phyloP scores from a whole-genome alignment of 1,140 invertebrate genomes.

The Pentalonia nigronervosa region DNA sequence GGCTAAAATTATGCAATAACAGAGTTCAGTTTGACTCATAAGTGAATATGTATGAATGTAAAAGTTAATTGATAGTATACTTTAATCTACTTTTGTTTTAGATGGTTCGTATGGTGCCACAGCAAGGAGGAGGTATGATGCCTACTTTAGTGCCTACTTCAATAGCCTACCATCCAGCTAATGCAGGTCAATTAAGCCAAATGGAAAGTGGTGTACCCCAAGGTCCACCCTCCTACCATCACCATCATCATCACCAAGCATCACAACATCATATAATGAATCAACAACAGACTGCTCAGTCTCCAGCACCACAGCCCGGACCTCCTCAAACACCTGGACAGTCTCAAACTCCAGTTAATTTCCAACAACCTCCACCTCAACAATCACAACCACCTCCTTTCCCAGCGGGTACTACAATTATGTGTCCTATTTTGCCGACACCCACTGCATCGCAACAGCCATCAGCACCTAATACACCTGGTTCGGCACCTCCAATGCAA shows the following conservation, averaged over 20 bases:
- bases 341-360: conserved; percentile 67
- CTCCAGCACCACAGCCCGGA: conserved; percentile 66
- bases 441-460: conserved; percentile 64
- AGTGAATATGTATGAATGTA: not conserved
- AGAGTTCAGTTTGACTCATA: not conserved
- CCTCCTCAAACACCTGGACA: conserved; percentile 61
- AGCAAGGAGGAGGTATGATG: conserved; percentile 62
- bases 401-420: conserved; percentile 62
- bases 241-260: conserved; percentile 70
- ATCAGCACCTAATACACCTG: conserved; percentile 51
- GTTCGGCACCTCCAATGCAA: conserved; percentile 51
- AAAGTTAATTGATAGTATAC: not conserved
- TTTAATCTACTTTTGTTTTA: conserved; percentile 61
- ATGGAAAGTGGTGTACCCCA: conserved; percentile 64
- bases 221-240: conserved; percentile 67
- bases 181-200: conserved; percentile 70
- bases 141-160: conserved; percentile 62
- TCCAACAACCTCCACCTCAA: conserved; percentile 65
- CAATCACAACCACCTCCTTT: conserved; percentile 57
- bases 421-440: conserved; percentile 70
- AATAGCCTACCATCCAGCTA: conserved; percentile 66
- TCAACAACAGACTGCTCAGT: conserved; percentile 61
- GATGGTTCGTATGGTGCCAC: conserved; percentile 68
- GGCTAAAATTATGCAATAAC: not conserved
- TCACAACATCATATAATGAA: conserved; percentile 63